Base-by-base conservation (phyloP, 2,113 vertebrate species). In the Bujurquina vittata region DNA sequence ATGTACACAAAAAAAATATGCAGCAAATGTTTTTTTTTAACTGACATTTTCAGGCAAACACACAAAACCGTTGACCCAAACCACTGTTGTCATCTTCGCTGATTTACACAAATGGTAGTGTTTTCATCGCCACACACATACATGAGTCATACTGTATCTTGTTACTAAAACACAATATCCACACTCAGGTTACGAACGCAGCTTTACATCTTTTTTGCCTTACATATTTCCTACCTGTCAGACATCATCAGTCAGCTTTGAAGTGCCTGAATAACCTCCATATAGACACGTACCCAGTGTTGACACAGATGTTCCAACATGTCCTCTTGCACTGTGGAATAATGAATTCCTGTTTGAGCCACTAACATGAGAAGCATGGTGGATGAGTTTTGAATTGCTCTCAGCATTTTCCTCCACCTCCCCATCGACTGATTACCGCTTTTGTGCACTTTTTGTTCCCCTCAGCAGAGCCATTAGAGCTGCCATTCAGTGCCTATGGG, bases 281-380 rank as follows among this genome's bases (percentile, higher is more conserved):
- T 72, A 46, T 54, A 72, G 76, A 86, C 83, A 58, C 78, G 49
- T n/a, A 80, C 40, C 46, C 77, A 80, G 60, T 93, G 92, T 91
- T 91, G 90, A 93, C 88, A 91, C 88, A 92, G 87, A 92, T 91
- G 90, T 88, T 88, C 26, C 60, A 86, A 88, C 73, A 87, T 88
- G 88, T 86, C 87, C 80, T 91, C 43, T 80, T 89, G 77, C 86
- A 22, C 81, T 75, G 83, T 73, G 77, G 62, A 90, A 82, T 88
- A 90, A 90, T 85, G 75, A 84, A 89, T 88, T 90, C 76, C 75
- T 81, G 67, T 90, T 67, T 82, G 83, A 85, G 78, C 84, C 79
- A 87, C 92, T 94, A 94, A 94, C 89, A 80, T 85, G 74, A 88
- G 84, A 85, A 72, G 88, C 87, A 87, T 83, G 89, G 73, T 91